phyloP scores from a whole-genome alignment of 53 echinoderm and acorn worm species.

The Astropecten irregularis region DNA sequence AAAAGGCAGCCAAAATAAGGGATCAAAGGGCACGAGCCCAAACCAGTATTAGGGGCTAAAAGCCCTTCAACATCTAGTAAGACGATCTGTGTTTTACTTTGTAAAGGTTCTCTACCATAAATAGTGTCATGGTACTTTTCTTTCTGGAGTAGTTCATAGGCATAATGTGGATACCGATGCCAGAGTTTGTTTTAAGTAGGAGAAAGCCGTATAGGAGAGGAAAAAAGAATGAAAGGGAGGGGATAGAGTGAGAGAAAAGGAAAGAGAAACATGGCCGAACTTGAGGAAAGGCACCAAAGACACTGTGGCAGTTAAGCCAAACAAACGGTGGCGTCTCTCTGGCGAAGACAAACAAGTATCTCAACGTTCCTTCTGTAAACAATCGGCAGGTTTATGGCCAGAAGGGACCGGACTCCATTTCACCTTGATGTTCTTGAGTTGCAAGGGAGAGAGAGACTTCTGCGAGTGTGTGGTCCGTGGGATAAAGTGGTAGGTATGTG shows the following conservation, averaged over 20 bases:
- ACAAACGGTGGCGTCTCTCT: slow-evolving; percentile 49
- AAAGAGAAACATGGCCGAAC: slow-evolving; percentile 18
- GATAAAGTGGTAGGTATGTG: neutral
- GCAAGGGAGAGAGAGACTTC: slow-evolving; percentile 26
- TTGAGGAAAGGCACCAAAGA: slow-evolving; percentile 27
- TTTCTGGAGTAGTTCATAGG: neutral
- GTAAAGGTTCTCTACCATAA: slow-evolving; percentile 32
- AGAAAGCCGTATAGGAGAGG: no score
- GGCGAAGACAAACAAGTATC: slow-evolving; percentile 67
- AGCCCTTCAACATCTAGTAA: slow-evolving; percentile 25
- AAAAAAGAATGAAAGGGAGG: no score
- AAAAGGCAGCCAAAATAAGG: slow-evolving; percentile 10
- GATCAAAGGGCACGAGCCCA: slow-evolving; percentile 28
- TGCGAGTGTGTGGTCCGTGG: slow-evolving; percentile 18
- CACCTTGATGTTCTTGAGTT: slow-evolving; percentile 53
- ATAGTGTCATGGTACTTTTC: slow-evolving; percentile 35
- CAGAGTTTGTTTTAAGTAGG: no score
- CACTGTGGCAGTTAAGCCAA: slow-evolving; percentile 30
- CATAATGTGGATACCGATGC: neutral
- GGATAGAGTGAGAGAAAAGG: no score
- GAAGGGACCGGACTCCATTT: slow-evolving; percentile 51
- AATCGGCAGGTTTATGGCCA: slow-evolving; percentile 56
- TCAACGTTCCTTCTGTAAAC: slow-evolving; percentile 55
- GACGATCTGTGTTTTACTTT: slow-evolving; percentile 47
- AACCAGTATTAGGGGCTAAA: slow-evolving; percentile 45